Conservation (phyloP, 2,888 invertebrate genomes). For the Ophraella communa region DNA sequence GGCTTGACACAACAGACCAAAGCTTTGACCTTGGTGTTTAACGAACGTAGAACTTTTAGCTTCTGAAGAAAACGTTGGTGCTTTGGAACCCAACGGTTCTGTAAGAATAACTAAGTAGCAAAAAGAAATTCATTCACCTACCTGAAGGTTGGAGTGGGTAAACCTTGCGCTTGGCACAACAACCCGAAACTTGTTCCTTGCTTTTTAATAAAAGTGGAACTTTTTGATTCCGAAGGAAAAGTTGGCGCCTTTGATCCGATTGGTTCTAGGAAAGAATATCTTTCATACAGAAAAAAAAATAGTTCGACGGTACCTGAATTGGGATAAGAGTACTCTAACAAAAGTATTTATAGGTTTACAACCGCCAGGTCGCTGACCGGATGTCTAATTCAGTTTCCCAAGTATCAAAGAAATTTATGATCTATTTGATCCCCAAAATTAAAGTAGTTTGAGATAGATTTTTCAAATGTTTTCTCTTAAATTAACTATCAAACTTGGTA, state of each 20-base stretch:
- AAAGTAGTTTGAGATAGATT: no score
- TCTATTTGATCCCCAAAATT: no score
- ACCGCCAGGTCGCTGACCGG: not conserved
- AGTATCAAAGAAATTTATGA: no score
- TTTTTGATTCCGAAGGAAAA: constrained; percentile 59
- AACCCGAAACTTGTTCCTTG: constrained; percentile 61
- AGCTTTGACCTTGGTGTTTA: constrained; percentile 55
- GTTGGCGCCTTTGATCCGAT: constrained; percentile 64
- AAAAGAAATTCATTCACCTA: constrained; percentile 57
- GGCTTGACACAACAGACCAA: constrained; percentile 63
- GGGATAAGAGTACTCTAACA: not conserved
- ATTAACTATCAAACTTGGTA: no score
- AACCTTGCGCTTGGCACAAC: constrained; percentile 70
- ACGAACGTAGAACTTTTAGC: constrained; percentile 62
- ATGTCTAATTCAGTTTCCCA: no score
- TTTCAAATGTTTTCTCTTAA: no score
- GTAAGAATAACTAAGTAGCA: constrained; percentile 28
- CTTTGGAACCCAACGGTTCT: constrained; percentile 66
- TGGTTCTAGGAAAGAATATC: constrained; percentile 61
- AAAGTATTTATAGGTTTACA: no score
- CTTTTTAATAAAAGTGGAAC: constrained; percentile 59
- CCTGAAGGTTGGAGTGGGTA: constrained; percentile 76
- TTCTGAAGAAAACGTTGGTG: constrained; percentile 60
- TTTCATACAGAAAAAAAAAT: no score
- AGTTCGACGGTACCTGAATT: not conserved